Percentiles rank a stretch among this genome's conserved stretches.
Evolutionary conservation across 1,140 invertebrate species (phyloP).

Genomic region (Penaeus indicus): DNA sequence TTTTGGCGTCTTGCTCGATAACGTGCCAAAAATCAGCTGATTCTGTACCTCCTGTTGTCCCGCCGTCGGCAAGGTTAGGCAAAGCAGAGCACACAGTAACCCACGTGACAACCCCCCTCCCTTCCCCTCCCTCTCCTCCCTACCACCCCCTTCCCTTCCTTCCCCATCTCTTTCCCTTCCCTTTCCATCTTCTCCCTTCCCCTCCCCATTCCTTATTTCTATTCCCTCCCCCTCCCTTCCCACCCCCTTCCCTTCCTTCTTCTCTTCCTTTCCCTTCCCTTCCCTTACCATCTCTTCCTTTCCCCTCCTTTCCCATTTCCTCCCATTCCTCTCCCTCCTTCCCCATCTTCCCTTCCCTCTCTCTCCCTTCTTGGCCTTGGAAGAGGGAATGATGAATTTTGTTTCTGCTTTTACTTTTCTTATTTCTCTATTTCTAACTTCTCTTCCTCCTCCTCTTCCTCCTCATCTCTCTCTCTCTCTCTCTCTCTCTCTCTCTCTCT

Average conservation of each 20-base stretch:
- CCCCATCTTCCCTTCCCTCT: background rate
- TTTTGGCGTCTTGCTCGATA: background rate
- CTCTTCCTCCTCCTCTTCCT: too few species aligned
- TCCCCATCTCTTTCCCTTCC: background rate
- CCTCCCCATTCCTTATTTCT: background rate
- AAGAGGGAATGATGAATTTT: background rate
- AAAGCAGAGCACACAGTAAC: background rate
- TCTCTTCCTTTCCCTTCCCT: background rate
- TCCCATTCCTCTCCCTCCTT: constrained; percentile 3
- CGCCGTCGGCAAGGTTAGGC: background rate
- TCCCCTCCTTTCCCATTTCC: background rate
- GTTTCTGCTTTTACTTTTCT: background rate
- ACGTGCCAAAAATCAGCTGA: background rate
- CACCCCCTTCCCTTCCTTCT: background rate
- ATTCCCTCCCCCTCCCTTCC: background rate
- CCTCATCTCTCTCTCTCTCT: too few species aligned
- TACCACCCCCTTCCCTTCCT: background rate
- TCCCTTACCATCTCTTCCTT: background rate
- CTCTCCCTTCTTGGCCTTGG: background rate
- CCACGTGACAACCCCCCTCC: background rate
- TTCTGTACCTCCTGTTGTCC: background rate
- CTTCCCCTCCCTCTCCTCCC: background rate
- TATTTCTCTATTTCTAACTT: background rate
- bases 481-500: too few species aligned
- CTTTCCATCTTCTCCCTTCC: background rate